These are phyloP conservation scores for Diaperis boleti DNA, from an alignment of 2,888 invertebrate species.

Conservation along the genomic window DNA sequence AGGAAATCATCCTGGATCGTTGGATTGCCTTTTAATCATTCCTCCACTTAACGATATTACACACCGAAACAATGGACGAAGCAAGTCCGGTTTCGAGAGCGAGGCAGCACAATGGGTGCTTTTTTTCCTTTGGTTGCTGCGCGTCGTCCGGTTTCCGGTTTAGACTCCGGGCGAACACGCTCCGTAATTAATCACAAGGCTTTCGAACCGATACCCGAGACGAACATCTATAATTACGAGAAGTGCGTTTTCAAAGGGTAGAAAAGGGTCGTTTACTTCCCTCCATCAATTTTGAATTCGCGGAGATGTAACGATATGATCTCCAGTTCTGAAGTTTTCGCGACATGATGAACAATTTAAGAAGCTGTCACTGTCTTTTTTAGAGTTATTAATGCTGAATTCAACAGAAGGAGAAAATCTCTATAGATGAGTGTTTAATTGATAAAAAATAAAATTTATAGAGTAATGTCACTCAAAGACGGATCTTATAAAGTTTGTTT, in stretches of 20 bases:
- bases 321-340: too few relatives aligned
- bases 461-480: too few relatives aligned
- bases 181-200: conserved; percentile 20
- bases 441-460: too few relatives aligned
- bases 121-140: conserved; percentile 10
- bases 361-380: too few relatives aligned
- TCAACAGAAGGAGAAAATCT: too few relatives aligned
- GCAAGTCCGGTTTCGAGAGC: conserved; percentile 9
- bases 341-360: too few relatives aligned
- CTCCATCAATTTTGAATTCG: neutral
- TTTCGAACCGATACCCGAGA: conserved; percentile 17
- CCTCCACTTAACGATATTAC: conserved; percentile 17
- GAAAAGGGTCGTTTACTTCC: conserved; percentile 14
- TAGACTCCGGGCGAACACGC: conserved; percentile 28
- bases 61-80: conserved; percentile 14
- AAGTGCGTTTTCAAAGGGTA: neutral
- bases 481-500: too few relatives aligned
- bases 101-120: conserved; percentile 1
- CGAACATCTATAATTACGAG: conserved; percentile 6
- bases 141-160: conserved; percentile 30
- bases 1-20: conserved; percentile 10
- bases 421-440: too few relatives aligned
- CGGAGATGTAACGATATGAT: conserved; percentile 4
- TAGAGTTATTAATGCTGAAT: too few relatives aligned
- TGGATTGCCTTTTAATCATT: conserved; percentile 25